Evolutionary conservation across 1,140 invertebrate species (phyloP).

Genomic region (Procambarus virginalis): DNA sequence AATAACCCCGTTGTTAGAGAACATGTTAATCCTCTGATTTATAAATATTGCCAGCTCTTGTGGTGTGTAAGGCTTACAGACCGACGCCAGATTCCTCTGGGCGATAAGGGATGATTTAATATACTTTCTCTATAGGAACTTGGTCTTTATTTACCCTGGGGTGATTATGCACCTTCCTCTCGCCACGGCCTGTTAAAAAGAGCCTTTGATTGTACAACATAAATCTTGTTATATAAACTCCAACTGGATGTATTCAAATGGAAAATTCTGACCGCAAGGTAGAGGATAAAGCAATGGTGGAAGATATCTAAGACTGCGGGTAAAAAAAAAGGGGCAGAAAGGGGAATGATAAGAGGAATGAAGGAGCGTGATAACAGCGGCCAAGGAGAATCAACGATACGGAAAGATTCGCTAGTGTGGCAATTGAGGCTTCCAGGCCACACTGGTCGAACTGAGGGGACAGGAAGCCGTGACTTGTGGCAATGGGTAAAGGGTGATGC

Average conservation of each 20-base stretch:
- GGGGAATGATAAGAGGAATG: neutral
- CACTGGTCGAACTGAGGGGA: too few species aligned
- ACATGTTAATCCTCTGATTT: conserved; percentile 6
- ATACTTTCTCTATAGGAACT: conserved; percentile 9
- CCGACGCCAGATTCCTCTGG: neutral
- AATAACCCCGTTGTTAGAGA: neutral
- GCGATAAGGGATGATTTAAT: conserved; percentile 41
- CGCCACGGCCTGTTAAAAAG: neutral
- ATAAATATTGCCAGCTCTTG: neutral
- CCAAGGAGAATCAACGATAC: neutral
- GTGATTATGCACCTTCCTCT: conserved; percentile 33
- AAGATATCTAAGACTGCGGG: neutral
- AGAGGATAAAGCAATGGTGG: neutral
- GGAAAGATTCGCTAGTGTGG: neutral
- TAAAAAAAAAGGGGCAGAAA: neutral
- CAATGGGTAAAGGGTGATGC: too few species aligned
- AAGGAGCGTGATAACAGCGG: neutral
- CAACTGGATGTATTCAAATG: conserved; percentile 13
- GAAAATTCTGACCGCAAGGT: conserved; percentile 17
- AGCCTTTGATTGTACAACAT: conserved; percentile 20
- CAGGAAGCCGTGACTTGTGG: too few species aligned
- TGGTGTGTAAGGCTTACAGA: neutral
- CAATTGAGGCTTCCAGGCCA: too few species aligned
- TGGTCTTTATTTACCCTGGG: conserved; percentile 11
- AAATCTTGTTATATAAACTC: conserved; percentile 41